A percentile compares a stretch with the other conserved stretches of the same genome.
Conservation (phyloP, 1,140 invertebrate species). For the Ctenoplectra terminalis region DNA sequence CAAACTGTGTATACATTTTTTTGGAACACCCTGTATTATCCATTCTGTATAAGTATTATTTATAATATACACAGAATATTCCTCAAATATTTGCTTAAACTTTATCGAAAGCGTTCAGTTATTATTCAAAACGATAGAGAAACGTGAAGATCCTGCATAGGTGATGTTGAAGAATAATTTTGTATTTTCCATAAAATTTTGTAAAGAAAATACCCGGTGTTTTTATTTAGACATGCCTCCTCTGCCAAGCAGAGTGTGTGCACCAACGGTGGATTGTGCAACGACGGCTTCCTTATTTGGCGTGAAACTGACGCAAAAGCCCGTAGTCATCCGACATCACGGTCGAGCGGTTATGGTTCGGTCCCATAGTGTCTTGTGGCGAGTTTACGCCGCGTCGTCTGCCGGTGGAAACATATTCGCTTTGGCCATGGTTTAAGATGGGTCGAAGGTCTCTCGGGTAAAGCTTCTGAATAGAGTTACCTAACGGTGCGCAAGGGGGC, state of each 20-base stretch:
- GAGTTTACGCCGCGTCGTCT: slow-evolving; percentile 57
- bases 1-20: no score
- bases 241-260: slow-evolving; percentile 25
- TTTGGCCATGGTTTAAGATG: slow-evolving; percentile 65
- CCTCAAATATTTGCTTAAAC: no score
- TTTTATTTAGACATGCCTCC: slow-evolving; percentile 39
- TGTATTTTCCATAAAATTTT: not conserved
- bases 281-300: slow-evolving; percentile 61
- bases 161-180: no score
- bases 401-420: slow-evolving; percentile 57
- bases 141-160: no score
- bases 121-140: no score
- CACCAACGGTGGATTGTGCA: slow-evolving; percentile 39
- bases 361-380: slow-evolving; percentile 60
- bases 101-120: no score
- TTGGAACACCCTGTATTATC: no score
- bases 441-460: slow-evolving; percentile 64
- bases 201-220: not conserved
- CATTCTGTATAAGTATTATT: no score
- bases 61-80: no score
- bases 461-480: slow-evolving; percentile 70
- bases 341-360: slow-evolving; percentile 65
- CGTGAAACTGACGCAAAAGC: slow-evolving; percentile 63
- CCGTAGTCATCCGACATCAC: slow-evolving; percentile 65
- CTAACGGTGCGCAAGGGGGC: slow-evolving; percentile 54